Evolutionary conservation across 1,140 invertebrate species (phyloP).

Genomic region (Drosophila pectinifera): DNA sequence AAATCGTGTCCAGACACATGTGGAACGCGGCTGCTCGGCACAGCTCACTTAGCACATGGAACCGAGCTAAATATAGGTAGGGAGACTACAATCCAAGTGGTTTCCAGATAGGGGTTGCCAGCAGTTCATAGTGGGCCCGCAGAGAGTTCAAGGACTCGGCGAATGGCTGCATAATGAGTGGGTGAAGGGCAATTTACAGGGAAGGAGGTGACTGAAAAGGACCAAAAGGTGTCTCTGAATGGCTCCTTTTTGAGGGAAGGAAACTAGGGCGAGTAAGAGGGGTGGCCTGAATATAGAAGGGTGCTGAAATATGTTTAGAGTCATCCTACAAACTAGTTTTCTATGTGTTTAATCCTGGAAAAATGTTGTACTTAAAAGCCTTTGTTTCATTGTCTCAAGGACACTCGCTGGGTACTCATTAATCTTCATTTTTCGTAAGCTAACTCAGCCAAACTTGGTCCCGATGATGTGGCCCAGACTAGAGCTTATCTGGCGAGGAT

Average conservation of each 20-base stretch:
- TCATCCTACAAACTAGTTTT: neutral
- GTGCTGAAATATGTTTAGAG: neutral
- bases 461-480: neutral
- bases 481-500: neutral
- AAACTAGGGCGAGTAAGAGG: neutral
- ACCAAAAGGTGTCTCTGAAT: slow-evolving; percentile 29
- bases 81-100: slow-evolving; percentile 38
- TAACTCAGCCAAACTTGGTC: neutral
- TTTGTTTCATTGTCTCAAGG: neutral
- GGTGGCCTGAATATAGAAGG: too few relatives aligned
- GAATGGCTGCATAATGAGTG: slow-evolving; percentile 42
- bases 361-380: neutral
- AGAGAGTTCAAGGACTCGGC: slow-evolving; percentile 67
- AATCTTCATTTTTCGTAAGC: slow-evolving; percentile 4
- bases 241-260: slow-evolving; percentile 9
- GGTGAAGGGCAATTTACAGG: neutral
- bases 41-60: slow-evolving; percentile 76
- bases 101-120: slow-evolving; percentile 37
- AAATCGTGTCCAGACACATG: slow-evolving; percentile 57
- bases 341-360: neutral
- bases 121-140: slow-evolving; percentile 28
- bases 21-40: slow-evolving; percentile 48
- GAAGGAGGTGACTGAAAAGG: slow-evolving; percentile 12
- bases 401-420: neutral
- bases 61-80: slow-evolving; percentile 16